Percentiles rank a stretch among this genome's conserved stretches.
phyloP scores from a whole-genome alignment of 2,888 invertebrate species.

The Thumatha senex region DNA sequence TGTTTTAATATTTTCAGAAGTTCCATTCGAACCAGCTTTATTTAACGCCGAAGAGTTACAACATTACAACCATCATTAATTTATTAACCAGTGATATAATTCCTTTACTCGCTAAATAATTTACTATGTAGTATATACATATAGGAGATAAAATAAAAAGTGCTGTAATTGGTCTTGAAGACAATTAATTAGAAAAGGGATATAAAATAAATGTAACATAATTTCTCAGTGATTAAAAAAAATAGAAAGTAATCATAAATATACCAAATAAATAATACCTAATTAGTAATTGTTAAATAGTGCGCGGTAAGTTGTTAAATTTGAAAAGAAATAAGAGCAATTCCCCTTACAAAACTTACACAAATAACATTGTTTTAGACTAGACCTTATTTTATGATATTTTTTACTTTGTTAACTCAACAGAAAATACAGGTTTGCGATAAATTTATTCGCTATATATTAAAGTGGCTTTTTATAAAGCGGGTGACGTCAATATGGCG shows the following conservation, averaged over 20 bases:
- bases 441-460: no score
- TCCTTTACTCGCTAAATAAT: slow-evolving; percentile 11
- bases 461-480: no score
- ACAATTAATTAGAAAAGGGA: background rate
- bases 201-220: background rate
- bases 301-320: background rate
- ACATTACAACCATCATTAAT: slow-evolving; percentile 59
- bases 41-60: slow-evolving; percentile 68
- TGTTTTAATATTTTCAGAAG: slow-evolving; percentile 56
- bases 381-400: no score
- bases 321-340: background rate
- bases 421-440: no score
- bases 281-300: background rate
- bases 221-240: background rate
- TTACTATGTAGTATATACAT: slow-evolving; percentile 2
- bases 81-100: slow-evolving; percentile 22
- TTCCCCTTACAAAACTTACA: background rate
- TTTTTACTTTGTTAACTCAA: no score
- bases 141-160: background rate
- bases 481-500: no score
- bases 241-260: background rate
- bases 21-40: slow-evolving; percentile 58
- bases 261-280: slow-evolving; percentile 10
- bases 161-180: slow-evolving; percentile 16
- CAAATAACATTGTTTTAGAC: background rate